Evolutionary conservation across 2,797 vertebrate genomes (phyloP).

Genomic region (Sebastes glaucus): DNA sequence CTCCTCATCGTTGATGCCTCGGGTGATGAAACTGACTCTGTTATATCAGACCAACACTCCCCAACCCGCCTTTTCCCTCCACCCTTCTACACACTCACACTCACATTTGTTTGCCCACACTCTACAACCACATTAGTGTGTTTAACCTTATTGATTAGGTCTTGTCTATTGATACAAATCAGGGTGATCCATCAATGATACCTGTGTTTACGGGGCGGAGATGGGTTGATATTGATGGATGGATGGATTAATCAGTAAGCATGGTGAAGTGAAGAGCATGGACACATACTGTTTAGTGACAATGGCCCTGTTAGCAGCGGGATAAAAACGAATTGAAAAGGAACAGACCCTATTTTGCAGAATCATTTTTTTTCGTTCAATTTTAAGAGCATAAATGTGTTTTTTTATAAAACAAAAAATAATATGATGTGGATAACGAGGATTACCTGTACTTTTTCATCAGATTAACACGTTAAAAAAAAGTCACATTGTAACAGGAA

Average conservation of each 20-base stretch:
- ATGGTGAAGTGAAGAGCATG: background rate
- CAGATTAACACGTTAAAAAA: no score
- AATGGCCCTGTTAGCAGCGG: background rate
- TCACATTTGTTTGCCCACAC: slow-evolving; percentile 53
- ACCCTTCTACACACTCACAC: background rate
- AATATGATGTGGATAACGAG: background rate
- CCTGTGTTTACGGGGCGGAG: slow-evolving; percentile 61
- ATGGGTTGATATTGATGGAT: slow-evolving; percentile 68
- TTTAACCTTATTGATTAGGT: slow-evolving; percentile 73
- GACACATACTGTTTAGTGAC: background rate
- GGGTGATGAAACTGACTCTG: slow-evolving; percentile 79
- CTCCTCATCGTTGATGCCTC: slow-evolving; percentile 58
- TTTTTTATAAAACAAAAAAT: background rate
- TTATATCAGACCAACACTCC: slow-evolving; percentile 57
- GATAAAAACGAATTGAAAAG: background rate
- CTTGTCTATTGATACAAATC: slow-evolving; percentile 52
- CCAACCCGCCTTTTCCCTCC: slow-evolving; percentile 1
- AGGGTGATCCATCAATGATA: slow-evolving; percentile 67
- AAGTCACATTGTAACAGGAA: background rate
- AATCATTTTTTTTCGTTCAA: background rate
- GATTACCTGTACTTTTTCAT: no score
- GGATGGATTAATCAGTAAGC: slow-evolving; percentile 63
- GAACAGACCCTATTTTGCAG: background rate
- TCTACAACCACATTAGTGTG: slow-evolving; percentile 58
- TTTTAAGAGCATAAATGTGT: background rate